Percentiles rank a stretch among this genome's conserved stretches.
Evolutionary conservation across 2,888 invertebrate species (phyloP).

Genomic region (Drosophila leonis): DNA sequence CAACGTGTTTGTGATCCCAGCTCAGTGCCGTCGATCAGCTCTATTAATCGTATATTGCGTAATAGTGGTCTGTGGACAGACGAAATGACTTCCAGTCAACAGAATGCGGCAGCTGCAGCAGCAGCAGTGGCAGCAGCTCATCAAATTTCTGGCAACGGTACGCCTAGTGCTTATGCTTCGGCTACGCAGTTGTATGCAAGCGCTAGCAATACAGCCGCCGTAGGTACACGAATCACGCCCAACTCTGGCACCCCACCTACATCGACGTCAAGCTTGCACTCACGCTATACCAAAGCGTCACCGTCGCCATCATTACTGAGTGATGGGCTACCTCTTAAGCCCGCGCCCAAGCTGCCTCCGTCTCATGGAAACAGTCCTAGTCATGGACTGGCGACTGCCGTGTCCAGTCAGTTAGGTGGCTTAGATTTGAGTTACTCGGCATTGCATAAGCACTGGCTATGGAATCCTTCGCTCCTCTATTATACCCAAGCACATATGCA

Average conservation of each 20-base stretch:
- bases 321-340: constrained; percentile 78
- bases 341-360: constrained; percentile 81
- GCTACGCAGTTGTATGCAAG: constrained; percentile 51
- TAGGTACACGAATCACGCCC: constrained; percentile 36
- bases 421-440: constrained; percentile 83
- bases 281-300: constrained; percentile 49
- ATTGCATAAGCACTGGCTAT: constrained; percentile 85
- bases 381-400: constrained; percentile 48
- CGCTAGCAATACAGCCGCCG: constrained; percentile 22
- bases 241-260: constrained; percentile 34
- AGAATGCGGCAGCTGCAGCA: constrained; percentile 83
- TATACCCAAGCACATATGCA: constrained; percentile 82
- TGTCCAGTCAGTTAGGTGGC: constrained; percentile 68
- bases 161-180: constrained; percentile 41
- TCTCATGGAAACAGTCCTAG: constrained; percentile 29
- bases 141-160: constrained; percentile 43
- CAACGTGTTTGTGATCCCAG: constrained; percentile 96
- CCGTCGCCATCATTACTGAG: constrained; percentile 28
- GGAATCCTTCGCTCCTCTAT: constrained; percentile 85
- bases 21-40: constrained; percentile 96
- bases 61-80: constrained; percentile 94
- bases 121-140: constrained; percentile 74
- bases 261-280: constrained; percentile 36
- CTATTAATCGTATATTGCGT: constrained; percentile 96
- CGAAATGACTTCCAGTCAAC: constrained; percentile 86